Evolutionary conservation across 2,888 invertebrate genomes (phyloP).

Genomic region (Adela reaumurella): DNA sequence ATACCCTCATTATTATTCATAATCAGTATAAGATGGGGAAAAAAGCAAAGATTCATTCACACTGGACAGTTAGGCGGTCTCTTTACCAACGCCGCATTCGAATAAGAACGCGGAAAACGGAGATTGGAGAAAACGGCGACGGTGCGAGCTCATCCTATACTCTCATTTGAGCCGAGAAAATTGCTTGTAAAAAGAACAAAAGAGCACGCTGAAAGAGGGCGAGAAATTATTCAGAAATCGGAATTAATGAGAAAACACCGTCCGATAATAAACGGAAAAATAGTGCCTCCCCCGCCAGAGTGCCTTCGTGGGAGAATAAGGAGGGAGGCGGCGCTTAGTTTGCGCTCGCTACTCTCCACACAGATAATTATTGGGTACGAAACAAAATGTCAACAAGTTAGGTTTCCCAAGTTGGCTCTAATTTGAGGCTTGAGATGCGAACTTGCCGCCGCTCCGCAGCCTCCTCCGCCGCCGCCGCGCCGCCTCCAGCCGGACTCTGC

Average conservation of each 20-base stretch:
- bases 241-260: neutral
- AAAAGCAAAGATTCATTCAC: too few relatives aligned
- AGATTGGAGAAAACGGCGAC: neutral
- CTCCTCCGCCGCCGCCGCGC: conserved; percentile 17
- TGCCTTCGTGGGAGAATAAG: neutral
- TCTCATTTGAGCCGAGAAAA: neutral
- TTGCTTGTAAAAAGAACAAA: neutral
- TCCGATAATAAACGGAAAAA: neutral
- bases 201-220: neutral
- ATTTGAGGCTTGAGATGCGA: conserved; percentile 45
- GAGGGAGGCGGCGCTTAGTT: neutral
- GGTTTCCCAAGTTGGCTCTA: conserved; percentile 50
- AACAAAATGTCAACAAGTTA: conserved; percentile 51
- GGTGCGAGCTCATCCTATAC: neutral
- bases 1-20: too few relatives aligned
- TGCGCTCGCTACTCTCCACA: neutral
- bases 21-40: too few relatives aligned
- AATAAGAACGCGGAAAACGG: too few relatives aligned
- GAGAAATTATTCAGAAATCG: neutral
- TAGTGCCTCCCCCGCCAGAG: neutral
- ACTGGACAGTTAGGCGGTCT: too few relatives aligned
- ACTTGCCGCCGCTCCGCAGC: conserved; percentile 18
- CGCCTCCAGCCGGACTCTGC: conserved; percentile 22
- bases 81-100: too few relatives aligned
- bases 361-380: conserved; percentile 10